These are phyloP conservation scores for Latrodectus elegans DNA, from an alignment of 2,888 invertebrate species.

Conservation along the genomic window DNA sequence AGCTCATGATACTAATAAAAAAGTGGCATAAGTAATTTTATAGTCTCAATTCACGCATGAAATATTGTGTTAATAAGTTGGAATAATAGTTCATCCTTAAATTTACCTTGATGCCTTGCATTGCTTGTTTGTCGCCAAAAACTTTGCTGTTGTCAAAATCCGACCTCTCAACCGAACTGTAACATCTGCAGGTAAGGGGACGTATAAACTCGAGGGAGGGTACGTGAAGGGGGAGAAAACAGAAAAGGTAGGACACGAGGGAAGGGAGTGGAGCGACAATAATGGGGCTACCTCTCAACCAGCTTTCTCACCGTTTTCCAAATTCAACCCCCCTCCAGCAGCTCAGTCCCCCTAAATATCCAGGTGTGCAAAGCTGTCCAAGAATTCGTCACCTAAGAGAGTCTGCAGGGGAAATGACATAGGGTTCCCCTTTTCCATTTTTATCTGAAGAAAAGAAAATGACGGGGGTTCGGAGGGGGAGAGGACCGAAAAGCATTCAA, in stretches of 20 bases:
- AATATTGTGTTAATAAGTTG: no score
- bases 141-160: not conserved
- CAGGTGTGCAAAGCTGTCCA: conserved; percentile 58
- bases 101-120: not conserved
- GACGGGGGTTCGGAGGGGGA: not conserved
- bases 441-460: not conserved
- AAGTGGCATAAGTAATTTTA: no score
- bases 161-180: not conserved
- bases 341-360: conserved; percentile 20
- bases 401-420: conserved; percentile 33
- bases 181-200: conserved; percentile 40
- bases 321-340: not conserved
- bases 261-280: conserved; percentile 32
- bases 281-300: conserved; percentile 37
- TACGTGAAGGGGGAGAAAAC: not conserved
- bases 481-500: not conserved
- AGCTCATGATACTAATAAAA: no score
- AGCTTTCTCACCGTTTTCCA: conserved; percentile 33
- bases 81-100: no score
- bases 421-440: not conserved
- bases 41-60: no score
- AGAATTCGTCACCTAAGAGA: conserved; percentile 64
- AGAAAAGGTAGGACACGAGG: not conserved
- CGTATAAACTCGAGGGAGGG: not conserved
- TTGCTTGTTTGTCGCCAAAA: conserved; percentile 41